These are phyloP conservation scores for Oriolus oriolus DNA, from an alignment of 2,113 vertebrate species.

Conservation along the genomic window DNA sequence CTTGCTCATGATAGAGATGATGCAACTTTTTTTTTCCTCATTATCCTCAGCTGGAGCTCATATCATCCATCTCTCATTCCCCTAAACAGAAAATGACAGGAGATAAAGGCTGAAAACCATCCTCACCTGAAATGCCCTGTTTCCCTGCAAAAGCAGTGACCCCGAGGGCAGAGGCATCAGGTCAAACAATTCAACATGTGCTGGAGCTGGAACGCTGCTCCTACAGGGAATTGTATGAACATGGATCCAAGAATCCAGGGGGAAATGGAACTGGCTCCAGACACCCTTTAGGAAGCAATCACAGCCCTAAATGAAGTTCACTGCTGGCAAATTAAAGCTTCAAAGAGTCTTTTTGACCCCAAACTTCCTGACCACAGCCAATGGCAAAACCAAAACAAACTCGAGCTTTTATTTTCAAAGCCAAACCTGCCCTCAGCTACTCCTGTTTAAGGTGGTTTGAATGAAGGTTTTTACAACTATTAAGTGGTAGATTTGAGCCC, in stretches of 20 bases:
- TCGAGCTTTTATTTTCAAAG: neutral
- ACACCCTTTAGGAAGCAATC: neutral
- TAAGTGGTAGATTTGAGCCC: neutral
- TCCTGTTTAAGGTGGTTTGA: neutral
- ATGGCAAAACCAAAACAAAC: neutral
- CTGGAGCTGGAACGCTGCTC: rapidly evolving
- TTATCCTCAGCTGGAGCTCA: neutral
- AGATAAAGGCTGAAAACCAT: neutral
- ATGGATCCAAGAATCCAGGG: neutral
- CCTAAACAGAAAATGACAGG: neutral
- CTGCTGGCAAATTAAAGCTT: neutral
- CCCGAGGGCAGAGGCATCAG: neutral
- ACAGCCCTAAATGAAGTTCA: neutral
- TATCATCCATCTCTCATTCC: neutral
- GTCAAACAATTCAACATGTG: neutral
- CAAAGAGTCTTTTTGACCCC: neutral
- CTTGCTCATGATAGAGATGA: neutral
- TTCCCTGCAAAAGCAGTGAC: neutral
- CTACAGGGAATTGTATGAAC: neutral
- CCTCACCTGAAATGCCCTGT: neutral
- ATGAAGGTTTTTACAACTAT: neutral
- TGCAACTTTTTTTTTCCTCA: rapidly evolving
- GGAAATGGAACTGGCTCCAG: neutral
- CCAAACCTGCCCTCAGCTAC: neutral
- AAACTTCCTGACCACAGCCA: neutral